Evolutionary conservation across 2,888 invertebrate species (phyloP), one percentile per base, ranked within the genome.

Genomic region (Listrodromus nycthemerus): DNA sequence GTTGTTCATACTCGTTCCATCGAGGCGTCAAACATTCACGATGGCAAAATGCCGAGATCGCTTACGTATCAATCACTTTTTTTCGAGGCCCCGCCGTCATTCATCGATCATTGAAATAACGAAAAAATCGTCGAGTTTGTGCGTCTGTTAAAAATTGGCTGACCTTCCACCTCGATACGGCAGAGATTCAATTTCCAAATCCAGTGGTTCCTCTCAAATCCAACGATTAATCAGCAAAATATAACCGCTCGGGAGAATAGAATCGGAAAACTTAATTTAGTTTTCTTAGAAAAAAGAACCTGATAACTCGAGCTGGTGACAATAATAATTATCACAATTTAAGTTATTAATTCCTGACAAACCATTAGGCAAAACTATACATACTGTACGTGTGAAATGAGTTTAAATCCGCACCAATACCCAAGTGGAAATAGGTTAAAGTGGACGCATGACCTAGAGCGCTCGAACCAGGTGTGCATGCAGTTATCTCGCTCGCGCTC

Each of bases 401-500:
- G 27, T 61, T 16, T 61, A 13, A 45, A 30, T 61, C n/a, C 58
- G 58, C 24, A 7, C 41, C 7, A 21, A 65, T 50, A 73, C 55
- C 63, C 73, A 24, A 74, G 21, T 24, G 48, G 37, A 84, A 84
- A 81, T 84, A 77, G 83, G 81, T 84, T 77, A 81, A 77, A 84
- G 83, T 81, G 81, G 81, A 77, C 67, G 81, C 77, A 65, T 81
- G 83, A 84, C 83, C 83, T 77, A 81, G 77, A 84, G 73, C 67
- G 27, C 63, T 69, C 63, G 58, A 30, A 63, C 61, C 70, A 70
- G 81, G 80, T 61, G 81, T 61, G 27, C 27, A 30, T 61, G 27
- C 27, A 30, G 63, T 73, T 73, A 69, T 63, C 61, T 73, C 55
- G 67, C 67, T 77, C 67, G 80, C 58, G 80, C 78, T 50, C 41